Base-by-base conservation (phyloP, 37 sponge, comb jelly and placozoan genomes). In the Ianthella basta region DNA sequence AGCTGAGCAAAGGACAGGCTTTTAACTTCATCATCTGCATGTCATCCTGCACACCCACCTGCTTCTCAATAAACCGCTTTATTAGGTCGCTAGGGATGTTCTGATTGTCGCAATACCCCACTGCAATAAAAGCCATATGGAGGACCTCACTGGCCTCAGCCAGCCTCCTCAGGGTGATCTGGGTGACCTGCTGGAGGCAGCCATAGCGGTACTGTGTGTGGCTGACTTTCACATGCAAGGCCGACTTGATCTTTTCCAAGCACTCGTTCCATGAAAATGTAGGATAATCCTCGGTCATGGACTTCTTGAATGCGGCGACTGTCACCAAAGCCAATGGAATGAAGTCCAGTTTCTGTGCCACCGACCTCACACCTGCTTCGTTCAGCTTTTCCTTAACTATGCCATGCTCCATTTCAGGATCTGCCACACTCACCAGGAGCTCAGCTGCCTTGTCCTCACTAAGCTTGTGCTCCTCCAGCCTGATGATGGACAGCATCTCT, bases 251-350 rank as follows among this genome's bases (percentile, higher is more conserved):
- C 44, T 75, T 25, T 53, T 24, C 14, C n/a, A 50, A 21, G 54
- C 38, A 75, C 19, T 75, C 16, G 2, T 39, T 41, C 78, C 78
- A 75, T 1, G 23, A 36, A 24, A 40, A 75, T 2, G 1, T 10
- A 13, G n/a, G 1, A 41, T 50, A 39, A 16, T 6, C 23, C 21
- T 75, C 37, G 1, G 53, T 75, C 78, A 21, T 75, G 38, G 37
- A 24, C 38, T 36, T 75, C 54, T 75, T 75, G 78, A 40, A 75
- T 18, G 10, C 78, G 40, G 78, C 78, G 15, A 50, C 78, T 20
- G 78, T 40, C 50, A 75, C 78, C 53, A 75, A 75, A 44, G 78
- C 78, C 5, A 75, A 10, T 4, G 78, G 78, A 21, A 75, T 40
- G 23, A 39, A 19, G 24, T 40, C 44, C 54, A 75, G 37, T 41